Percentiles rank a stretch among this genome's conserved stretches.
phyloP scores from a whole-genome alignment of 1,140 invertebrate genomes.

The Mercenaria mercenaria region DNA sequence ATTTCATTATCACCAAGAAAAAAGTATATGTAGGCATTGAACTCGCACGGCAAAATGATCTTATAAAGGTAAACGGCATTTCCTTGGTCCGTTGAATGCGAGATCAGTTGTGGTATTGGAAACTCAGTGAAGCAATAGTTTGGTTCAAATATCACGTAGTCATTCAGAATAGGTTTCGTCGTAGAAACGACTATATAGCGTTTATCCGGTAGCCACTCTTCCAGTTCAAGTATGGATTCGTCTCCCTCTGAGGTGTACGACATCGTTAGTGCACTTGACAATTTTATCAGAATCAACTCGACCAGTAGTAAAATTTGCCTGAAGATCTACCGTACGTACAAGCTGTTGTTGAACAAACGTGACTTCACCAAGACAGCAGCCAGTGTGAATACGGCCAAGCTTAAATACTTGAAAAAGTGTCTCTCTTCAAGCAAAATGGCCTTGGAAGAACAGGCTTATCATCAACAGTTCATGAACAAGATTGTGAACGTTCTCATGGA shows the following conservation, averaged over 20 bases:
- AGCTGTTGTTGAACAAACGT: not conserved
- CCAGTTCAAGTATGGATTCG: not conserved
- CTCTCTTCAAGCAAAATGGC: not conserved
- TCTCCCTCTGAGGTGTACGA: not conserved
- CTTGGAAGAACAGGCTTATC: not conserved
- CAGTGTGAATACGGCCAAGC: not conserved
- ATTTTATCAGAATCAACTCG: not conserved
- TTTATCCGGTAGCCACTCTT: not conserved
- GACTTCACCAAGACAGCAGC: not conserved
- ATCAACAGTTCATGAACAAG: not conserved
- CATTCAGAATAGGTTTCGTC: not conserved
- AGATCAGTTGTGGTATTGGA: not conserved
- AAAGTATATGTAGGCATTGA: not conserved
- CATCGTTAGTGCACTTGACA: not conserved
- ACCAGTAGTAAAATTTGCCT: not conserved
- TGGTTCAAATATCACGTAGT: not conserved
- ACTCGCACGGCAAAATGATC: not conserved
- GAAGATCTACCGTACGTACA: not conserved
- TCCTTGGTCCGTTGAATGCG: not conserved
- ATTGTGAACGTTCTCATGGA: not conserved
- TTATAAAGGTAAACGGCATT: not conserved
- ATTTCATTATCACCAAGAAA: not conserved
- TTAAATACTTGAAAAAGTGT: not conserved
- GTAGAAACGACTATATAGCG: not conserved
- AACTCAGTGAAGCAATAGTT: not conserved